Percentiles rank a stretch among this genome's conserved stretches.
These are phyloP conservation scores for human (Homo sapiens) DNA, from an alignment of 2,113 vertebrate genomes.

Conservation along the genomic window DNA sequence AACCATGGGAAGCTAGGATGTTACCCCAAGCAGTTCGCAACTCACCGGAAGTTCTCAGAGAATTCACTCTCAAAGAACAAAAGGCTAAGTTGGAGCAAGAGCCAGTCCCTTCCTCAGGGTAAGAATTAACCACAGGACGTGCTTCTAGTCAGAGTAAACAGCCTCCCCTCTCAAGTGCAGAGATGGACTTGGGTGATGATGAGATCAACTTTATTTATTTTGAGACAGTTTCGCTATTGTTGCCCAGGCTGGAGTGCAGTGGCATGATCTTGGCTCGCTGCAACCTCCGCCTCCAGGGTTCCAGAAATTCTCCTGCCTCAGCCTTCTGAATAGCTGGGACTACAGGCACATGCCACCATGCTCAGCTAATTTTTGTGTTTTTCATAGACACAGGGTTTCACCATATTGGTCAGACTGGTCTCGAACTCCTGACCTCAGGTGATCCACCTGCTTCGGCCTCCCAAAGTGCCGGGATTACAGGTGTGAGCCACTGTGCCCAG, in stretches of 20 bases:
- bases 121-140: neutral
- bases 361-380: no score
- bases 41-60: neutral
- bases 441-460: neutral
- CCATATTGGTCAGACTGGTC: neutral
- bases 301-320: no score
- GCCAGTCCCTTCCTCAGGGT: neutral
- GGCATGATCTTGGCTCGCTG: no score
- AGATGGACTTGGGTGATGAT: neutral
- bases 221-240: neutral
- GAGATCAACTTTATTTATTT: neutral
- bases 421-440: neutral
- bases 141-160: neutral
- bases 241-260: no score
- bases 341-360: no score
- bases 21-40: neutral
- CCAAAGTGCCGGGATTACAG: neutral
- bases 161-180: neutral
- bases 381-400: no score
- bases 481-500: no score
- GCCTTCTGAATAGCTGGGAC: no score
- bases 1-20: neutral
- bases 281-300: no score
- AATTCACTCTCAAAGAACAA: neutral
- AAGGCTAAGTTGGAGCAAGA: neutral